Evolutionary conservation across 2,888 invertebrate species (phyloP), one percentile per base, ranked within the genome.

Genomic region (Cristatella mucedo): DNA sequence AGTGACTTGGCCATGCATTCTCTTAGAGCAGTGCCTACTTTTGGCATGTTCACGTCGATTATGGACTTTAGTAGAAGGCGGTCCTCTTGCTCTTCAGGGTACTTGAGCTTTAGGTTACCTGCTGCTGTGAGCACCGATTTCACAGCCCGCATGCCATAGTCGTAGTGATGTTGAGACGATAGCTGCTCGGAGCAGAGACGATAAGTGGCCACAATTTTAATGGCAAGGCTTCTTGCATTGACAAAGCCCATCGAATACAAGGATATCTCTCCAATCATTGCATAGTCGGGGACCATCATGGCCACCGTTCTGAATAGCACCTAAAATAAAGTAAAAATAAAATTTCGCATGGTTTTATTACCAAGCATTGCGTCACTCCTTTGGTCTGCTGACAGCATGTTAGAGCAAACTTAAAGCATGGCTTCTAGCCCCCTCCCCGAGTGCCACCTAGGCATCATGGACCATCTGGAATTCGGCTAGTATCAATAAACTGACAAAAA

Each of bases 191-290:
- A 63, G 45, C 63, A 65, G 19, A 65, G 50, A 43, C 53, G 53
- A 48, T 63, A 63, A 3, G 62, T 63, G 24, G 62, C 61, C 3
- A 63, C 63, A 44, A 65, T 63, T 44, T 65, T 65, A 16, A 55
- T 58, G 2, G 63, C 58, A 39, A 65, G 52, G 41, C 54, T 55
- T 18, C 50, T 32, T 6, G 65, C 63, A 30, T 57, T 54, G 19
- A 63, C 61, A 51, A 65, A 65, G n/a, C 65, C 65, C 60, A 62
- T 65, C 22, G 63, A 62, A 46, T 65, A 65, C 9, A 65, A 55
- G 0, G 61, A 63, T 40, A 65, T 63, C 46, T 63, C 62, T 9
- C 56, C 62, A 41, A 65, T 65, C 55, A 65, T 56, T 15, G 57
- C 61, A 43, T 64, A 64, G 49, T 65, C 63, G 6, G 65, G 65